These are phyloP conservation scores for Schizopygopsis pylzovi DNA, from an alignment of 2,797 vertebrate species.

Conservation along the genomic window DNA sequence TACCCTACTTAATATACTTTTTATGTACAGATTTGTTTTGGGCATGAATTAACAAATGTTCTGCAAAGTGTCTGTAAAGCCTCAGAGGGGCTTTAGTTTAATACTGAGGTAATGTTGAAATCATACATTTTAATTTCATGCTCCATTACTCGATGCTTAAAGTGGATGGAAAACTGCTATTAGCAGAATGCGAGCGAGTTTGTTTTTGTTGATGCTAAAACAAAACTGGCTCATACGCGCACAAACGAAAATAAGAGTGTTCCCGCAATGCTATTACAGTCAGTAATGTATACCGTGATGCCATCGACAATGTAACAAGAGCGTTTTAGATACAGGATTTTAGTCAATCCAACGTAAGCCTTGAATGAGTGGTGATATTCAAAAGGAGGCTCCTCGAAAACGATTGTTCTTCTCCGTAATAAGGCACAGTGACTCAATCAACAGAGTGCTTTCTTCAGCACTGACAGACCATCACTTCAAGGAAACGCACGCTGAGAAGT, in stretches of 20 bases:
- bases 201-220: constrained; percentile 36
- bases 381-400: constrained; percentile 56
- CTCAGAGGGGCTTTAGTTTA: constrained; percentile 30
- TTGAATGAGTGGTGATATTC: constrained; percentile 43
- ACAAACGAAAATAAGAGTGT: constrained; percentile 37
- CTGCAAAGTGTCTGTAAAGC: constrained; percentile 46
- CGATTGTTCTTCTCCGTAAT: constrained; percentile 68
- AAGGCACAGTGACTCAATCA: constrained; percentile 81
- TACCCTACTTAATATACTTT: constrained; percentile 30
- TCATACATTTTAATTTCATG: constrained; percentile 44
- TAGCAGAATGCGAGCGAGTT: constrained; percentile 23
- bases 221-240: constrained; percentile 40
- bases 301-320: not conserved
- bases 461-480: constrained; percentile 48
- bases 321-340: constrained; percentile 29
- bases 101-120: constrained; percentile 56
- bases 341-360: constrained; percentile 42
- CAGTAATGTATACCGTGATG: not conserved
- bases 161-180: constrained; percentile 27
- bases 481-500: constrained; percentile 45
- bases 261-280: not conserved
- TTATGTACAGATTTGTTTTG: constrained; percentile 55
- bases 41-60: constrained; percentile 45
- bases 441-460: constrained; percentile 62
- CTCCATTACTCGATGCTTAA: constrained; percentile 38